Evolutionary conservation across 2,888 invertebrate genomes (phyloP), one percentile per base, ranked within the genome.

Genomic region (Ceramica pisi): DNA sequence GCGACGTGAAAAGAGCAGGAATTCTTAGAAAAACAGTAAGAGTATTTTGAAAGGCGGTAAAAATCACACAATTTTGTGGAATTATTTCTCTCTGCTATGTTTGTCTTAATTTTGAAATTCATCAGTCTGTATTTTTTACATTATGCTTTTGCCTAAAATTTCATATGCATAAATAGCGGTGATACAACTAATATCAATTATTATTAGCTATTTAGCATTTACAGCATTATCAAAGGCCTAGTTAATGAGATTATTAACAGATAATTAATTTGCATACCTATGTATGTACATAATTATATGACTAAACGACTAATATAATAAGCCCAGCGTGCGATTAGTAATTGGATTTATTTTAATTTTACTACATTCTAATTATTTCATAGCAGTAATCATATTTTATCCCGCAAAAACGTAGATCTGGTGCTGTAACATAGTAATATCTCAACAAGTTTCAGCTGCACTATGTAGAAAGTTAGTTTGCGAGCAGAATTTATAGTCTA

Each of bases 401-500:
- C 16, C 1, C 0, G 44, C 16, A 16, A 14, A 10, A 26, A 31
- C 16, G 14, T 23, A 7, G 1, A 38, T 57, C 10, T 2, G 7
- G 14, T n/a, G 1, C 26, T 51, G 10, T 21, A 50, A 48, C 38
- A 41, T 35, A 31, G 31, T n/a, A 23, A 38, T 48, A 38, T 50
- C 48, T 66, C 44, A 16, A 31, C 59, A 60, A n/a, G 73, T 62
- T 67, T 78, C 12, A 67, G 55, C 48, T 72, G 71, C 67, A 67
- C 62, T 66, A 63, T 77, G 53, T 62, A 50, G 26, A 56, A 55
- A 35, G 23, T 65, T 53, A 72, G 63, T 72, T 67, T 19, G 46
- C 76, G 63, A 70, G 70, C 71, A 62, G 26, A 83, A 83, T 87
- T 85, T 86, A 85, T 80, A 68, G 71, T 80, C 62, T 12, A 64